Evolutionary conservation across 2,888 invertebrate species (phyloP).

Genomic region (Brenthis hecate): DNA sequence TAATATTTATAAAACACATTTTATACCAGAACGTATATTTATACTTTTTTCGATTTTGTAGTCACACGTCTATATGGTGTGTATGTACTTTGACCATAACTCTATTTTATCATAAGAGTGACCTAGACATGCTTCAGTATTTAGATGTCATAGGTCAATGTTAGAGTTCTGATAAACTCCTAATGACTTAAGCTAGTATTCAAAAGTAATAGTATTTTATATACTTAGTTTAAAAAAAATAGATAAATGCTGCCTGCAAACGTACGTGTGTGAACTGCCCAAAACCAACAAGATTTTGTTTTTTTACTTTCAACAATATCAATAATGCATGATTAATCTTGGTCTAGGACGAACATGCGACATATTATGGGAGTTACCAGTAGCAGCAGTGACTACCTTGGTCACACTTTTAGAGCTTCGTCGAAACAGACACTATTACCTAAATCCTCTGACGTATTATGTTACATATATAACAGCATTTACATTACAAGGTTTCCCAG

Average conservation of each 20-base stretch:
- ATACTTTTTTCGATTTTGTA: no score
- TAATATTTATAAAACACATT: no score
- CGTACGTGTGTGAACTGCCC: neutral
- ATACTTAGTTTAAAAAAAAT: neutral
- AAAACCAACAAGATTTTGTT: constrained; percentile 2
- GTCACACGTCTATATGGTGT: no score
- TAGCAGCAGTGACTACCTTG: constrained; percentile 27
- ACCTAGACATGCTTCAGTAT: no score
- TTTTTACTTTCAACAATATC: constrained; percentile 12
- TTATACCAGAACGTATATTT: no score
- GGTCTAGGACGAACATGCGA: constrained; percentile 33
- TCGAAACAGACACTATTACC: constrained; percentile 35
- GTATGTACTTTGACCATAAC: no score
- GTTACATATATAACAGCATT: constrained; percentile 37
- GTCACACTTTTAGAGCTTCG: constrained; percentile 37
- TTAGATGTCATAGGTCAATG: no score
- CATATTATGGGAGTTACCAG: constrained; percentile 21
- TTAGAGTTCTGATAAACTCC: no score
- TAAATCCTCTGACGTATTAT: constrained; percentile 38
- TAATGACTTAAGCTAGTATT: no score
- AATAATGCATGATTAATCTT: constrained; percentile 36
- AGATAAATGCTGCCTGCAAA: neutral
- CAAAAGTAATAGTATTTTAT: no score
- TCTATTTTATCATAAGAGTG: no score
- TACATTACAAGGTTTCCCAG: constrained; percentile 37